phyloP scores from a whole-genome alignment of 2,888 invertebrate species.

The Entomobrya multifasciata region DNA sequence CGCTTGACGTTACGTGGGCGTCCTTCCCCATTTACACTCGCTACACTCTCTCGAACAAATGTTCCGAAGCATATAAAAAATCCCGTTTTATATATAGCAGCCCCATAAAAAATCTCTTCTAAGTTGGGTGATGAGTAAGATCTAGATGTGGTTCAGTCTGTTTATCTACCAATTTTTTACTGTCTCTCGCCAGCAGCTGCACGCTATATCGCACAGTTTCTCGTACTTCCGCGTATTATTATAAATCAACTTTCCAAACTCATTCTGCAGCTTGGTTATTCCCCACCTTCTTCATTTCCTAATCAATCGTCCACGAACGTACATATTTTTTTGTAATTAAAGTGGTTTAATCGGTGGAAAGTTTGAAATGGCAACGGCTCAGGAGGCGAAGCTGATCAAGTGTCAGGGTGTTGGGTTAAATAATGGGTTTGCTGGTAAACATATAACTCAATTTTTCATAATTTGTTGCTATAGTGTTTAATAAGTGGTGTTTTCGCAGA shows the following conservation, averaged over 20 bases:
- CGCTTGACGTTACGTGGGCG: too few relatives aligned
- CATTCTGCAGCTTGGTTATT: neutral
- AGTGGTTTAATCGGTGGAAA: neutral
- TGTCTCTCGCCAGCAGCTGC: too few relatives aligned
- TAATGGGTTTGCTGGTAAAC: slow-evolving; percentile 72
- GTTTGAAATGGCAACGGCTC: neutral
- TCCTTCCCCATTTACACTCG: too few relatives aligned
- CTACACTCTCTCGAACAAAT: too few relatives aligned
- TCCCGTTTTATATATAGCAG: neutral
- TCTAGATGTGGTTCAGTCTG: neutral
- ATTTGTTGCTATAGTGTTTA: neutral
- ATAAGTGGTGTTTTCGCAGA: slow-evolving; percentile 32
- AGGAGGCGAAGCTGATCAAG: slow-evolving; percentile 67
- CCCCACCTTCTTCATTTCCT: neutral
- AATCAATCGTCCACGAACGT: neutral
- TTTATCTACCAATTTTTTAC: too few relatives aligned
- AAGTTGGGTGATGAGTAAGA: neutral
- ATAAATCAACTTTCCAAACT: neutral
- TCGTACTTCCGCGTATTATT: neutral
- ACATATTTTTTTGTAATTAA: neutral
- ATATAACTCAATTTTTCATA: too few relatives aligned
- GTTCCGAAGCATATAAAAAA: too few relatives aligned
- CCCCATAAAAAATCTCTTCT: neutral
- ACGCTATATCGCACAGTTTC: neutral
- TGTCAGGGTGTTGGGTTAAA: slow-evolving; percentile 65